Evolutionary conservation across 37 sponge, comb jelly and placozoan genomes (phyloP), one percentile per base, ranked within the genome.

Genomic region (Haliclona indistincta): DNA sequence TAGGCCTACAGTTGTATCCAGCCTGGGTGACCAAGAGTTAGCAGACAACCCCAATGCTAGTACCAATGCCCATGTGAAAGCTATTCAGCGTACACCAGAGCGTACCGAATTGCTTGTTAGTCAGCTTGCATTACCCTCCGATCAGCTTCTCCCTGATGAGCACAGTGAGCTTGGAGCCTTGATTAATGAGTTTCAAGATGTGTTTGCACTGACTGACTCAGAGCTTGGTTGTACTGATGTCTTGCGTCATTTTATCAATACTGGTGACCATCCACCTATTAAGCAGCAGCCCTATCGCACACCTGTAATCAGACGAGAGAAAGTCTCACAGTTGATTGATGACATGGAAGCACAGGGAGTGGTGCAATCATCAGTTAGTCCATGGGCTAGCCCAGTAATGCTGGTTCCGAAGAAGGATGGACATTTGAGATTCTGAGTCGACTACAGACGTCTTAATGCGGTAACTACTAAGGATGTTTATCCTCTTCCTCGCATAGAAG

Each of bases 361-460:
- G 3, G 45, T 81, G 1, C 71, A 67, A 55, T 78, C 77, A 8
- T 81, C 86, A 55, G 68, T 8, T 73, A n/a, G n/a, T n/a, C n/a
- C n/a, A n/a, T n/a, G n/a, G n/a, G n/a, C n/a, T n/a, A n/a, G n/a
- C n/a, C n/a, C 78, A 3, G 75, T 87, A n/a, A 80, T 84, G 4
- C 56, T 83, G 26, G 83, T 81, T 10, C 77, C 61, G 22, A 79
- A 89, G 68, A 79, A 56, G 52, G 81, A 89, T 75, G 84, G 84
- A 10, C 58, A 62, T 5, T 37, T 35, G 32, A 22, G 86, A 26
- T 74, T 89, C 41, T 89, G 91, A 35, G 63, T 89, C 7, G 85
- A 89, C 58, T 79, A 89, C 41, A 45, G 85, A 43, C 28, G 65
- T 3, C 22, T 89, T 15, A 89, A 89, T 75, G 75, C 73, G 17